Evolutionary conservation across 2,888 invertebrate genomes (phyloP).

Genomic region (Elegia similella): DNA sequence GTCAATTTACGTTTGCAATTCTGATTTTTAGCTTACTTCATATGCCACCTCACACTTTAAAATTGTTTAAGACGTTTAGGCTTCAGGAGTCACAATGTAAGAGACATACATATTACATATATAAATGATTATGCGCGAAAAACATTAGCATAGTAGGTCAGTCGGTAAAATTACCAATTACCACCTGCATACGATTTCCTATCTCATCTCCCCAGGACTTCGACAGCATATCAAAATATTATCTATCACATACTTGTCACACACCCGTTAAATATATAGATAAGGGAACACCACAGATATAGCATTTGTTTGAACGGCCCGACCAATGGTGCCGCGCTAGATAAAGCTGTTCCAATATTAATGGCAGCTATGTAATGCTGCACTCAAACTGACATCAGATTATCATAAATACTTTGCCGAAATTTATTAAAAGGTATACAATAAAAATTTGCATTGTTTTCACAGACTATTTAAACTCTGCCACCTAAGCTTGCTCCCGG

Average conservation of each 20-base stretch:
- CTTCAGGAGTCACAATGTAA: no score
- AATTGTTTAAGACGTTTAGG: no score
- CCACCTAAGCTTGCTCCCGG: no score
- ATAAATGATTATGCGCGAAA: no score
- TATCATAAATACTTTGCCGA: neutral
- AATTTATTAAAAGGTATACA: neutral
- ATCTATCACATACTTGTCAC: neutral
- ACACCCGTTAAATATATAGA: neutral
- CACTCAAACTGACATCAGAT: neutral
- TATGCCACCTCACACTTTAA: no score
- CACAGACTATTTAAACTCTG: no score
- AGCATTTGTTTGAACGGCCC: slow-evolving; percentile 5
- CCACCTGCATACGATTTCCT: neutral
- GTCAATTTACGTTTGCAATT: no score
- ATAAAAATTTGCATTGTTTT: no score
- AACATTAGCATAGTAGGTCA: no score
- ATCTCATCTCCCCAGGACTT: neutral
- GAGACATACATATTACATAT: no score
- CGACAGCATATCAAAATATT: neutral
- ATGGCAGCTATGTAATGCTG: neutral
- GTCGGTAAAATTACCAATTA: neutral
- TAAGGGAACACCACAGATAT: neutral
- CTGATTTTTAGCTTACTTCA: no score
- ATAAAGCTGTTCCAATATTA: neutral
- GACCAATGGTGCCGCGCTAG: neutral